Conservation (phyloP, 1,140 invertebrate genomes). For the Drosophila gunungcola region DNA sequence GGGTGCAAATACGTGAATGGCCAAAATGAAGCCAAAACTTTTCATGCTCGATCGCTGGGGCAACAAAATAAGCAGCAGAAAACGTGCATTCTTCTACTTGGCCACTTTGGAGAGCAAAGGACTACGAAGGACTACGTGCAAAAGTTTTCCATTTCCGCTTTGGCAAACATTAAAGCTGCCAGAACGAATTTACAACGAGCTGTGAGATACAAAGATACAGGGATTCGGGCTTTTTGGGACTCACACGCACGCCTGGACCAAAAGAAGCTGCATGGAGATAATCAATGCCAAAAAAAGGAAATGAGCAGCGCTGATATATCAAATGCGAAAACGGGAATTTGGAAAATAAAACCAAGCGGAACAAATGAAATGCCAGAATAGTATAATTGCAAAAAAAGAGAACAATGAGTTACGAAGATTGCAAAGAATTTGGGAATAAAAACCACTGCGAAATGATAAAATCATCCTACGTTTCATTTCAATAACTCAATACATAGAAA, state of each 20-base stretch:
- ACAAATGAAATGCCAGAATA: slow-evolving; percentile 24
- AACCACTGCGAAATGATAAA: not conserved
- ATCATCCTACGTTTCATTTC: not conserved
- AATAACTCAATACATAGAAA: not conserved
- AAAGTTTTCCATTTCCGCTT: slow-evolving; percentile 83
- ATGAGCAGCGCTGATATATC: slow-evolving; percentile 72
- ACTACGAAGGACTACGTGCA: slow-evolving; percentile 73
- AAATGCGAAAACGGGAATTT: slow-evolving; percentile 56
- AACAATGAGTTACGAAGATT: slow-evolving; percentile 3
- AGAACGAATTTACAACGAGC: slow-evolving; percentile 79
- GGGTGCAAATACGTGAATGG: slow-evolving; percentile 57
- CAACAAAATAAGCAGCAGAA: slow-evolving; percentile 50
- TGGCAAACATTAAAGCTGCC: slow-evolving; percentile 81
- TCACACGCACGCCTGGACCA: slow-evolving; percentile 56
- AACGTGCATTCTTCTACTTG: slow-evolving; percentile 70
- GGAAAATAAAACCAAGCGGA: slow-evolving; percentile 32
- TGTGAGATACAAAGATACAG: slow-evolving; percentile 26
- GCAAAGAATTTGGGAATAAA: not conserved
- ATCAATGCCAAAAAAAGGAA: slow-evolving; percentile 69
- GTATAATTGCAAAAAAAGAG: slow-evolving; percentile 41
- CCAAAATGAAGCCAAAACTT: slow-evolving; percentile 83
- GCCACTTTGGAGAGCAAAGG: slow-evolving; percentile 63
- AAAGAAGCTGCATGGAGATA: slow-evolving; percentile 53
- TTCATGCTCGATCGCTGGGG: slow-evolving; percentile 77
- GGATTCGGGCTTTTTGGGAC: slow-evolving; percentile 24